These are phyloP conservation scores for Halictus ligatus DNA, from an alignment of 2,888 invertebrate species.

Conservation along the genomic window DNA sequence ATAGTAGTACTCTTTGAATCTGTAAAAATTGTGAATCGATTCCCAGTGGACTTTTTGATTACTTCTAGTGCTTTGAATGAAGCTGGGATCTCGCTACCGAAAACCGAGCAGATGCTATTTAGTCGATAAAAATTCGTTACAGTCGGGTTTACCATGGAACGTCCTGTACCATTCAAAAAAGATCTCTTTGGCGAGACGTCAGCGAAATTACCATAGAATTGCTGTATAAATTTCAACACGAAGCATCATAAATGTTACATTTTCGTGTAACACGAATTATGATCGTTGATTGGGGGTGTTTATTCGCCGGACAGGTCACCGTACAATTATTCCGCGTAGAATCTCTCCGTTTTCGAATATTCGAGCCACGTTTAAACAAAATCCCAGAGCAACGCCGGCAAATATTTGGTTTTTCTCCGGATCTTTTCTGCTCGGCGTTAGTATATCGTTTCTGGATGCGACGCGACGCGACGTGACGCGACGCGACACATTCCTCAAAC, in stretches of 20 bases:
- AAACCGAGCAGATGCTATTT: no score
- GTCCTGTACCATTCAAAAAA: no score
- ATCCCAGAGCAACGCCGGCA: neutral
- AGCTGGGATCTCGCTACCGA: no score
- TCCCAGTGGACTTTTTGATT: no score
- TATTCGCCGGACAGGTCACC: neutral
- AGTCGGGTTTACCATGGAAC: no score
- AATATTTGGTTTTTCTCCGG: constrained; percentile 2
- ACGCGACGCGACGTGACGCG: neutral
- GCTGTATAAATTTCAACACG: no score
- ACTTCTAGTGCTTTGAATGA: no score
- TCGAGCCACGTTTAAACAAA: neutral
- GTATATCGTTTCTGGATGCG: neutral
- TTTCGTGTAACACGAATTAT: neutral
- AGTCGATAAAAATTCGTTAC: no score
- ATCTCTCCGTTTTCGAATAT: neutral
- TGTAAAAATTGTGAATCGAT: no score
- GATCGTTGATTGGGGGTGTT: neutral
- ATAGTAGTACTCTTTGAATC: no score
- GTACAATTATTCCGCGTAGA: neutral
- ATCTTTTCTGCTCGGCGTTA: neutral
- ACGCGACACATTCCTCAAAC: neutral
- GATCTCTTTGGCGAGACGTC: no score
- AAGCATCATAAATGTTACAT: neutral
- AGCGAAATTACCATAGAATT: no score